Conservation (phyloP, 2,888 invertebrate species). For the Clunio marinus region DNA sequence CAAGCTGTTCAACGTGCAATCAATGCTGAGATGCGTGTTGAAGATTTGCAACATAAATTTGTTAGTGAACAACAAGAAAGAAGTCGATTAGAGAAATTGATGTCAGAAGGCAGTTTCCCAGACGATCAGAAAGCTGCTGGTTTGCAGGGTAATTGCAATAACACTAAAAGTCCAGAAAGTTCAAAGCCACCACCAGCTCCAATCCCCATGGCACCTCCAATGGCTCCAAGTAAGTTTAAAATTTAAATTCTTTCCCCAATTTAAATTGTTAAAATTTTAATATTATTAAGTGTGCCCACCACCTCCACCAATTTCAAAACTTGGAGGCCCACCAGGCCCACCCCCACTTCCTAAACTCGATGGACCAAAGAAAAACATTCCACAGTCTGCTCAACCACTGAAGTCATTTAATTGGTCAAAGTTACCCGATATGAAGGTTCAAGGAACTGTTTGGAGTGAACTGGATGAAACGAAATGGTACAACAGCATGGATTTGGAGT, state of each 20-base stretch:
- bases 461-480: conserved; percentile 90
- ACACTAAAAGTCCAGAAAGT: conserved; percentile 55
- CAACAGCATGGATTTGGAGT: conserved; percentile 82
- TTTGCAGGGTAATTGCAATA: conserved; percentile 52
- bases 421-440: conserved; percentile 82
- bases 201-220: conserved; percentile 49
- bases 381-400: conserved; percentile 85
- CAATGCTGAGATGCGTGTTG: conserved; percentile 56
- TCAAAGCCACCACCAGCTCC: conserved; percentile 45
- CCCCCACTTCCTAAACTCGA: conserved; percentile 58
- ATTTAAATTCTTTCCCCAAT: background rate
- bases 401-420: conserved; percentile 99
- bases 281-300: conserved; percentile 48
- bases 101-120: conserved; percentile 86
- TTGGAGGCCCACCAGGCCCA: conserved; percentile 42
- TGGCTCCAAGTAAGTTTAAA: conserved; percentile 42
- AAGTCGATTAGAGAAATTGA: conserved; percentile 75
- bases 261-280: no score
- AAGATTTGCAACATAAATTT: conserved; percentile 62
- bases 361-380: conserved; percentile 77
- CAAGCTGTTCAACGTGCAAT: conserved; percentile 74
- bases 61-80: conserved; percentile 76
- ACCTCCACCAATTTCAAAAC: conserved; percentile 42
- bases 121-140: conserved; percentile 83
- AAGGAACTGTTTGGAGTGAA: conserved; percentile 93